phyloP scores from a whole-genome alignment of 2,797 vertebrate genomes.

The Enteromius unitaeniatus region DNA sequence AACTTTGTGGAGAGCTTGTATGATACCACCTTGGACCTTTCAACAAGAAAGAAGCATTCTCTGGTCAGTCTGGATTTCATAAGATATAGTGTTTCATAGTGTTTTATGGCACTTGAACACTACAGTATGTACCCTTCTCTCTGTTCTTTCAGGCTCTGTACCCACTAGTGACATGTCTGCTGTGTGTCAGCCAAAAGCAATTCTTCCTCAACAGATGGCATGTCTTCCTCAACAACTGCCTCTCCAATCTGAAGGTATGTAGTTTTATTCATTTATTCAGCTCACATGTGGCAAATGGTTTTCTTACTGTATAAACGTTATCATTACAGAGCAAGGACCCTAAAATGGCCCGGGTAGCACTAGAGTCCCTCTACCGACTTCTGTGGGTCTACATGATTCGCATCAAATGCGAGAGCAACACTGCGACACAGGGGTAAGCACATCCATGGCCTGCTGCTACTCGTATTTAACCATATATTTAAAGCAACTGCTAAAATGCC shows the following conservation, averaged over 20 bases:
- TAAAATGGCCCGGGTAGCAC: constrained; percentile 97
- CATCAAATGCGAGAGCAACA: constrained; percentile 99
- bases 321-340: constrained; percentile 91
- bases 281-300: background rate
- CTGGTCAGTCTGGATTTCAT: constrained; percentile 81
- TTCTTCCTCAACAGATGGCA: constrained; percentile 98
- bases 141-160: constrained; percentile 87
- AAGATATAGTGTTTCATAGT: background rate
- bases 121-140: constrained; percentile 47
- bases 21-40: constrained; percentile 95
- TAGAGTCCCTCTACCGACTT: constrained; percentile 96
- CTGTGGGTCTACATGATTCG: constrained; percentile 99
- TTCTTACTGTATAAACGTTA: background rate
- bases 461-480: background rate
- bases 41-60: constrained; percentile 97
- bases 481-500: constrained; percentile 5
- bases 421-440: constrained; percentile 92
- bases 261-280: constrained; percentile 22
- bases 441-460: background rate
- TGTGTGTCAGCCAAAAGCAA: constrained; percentile 98
- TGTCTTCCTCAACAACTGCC: constrained; percentile 97
- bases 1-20: constrained; percentile 98
- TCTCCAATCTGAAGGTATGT: constrained; percentile 95
- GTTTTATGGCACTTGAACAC: background rate
- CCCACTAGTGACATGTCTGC: constrained; percentile 95